Percentiles rank a stretch among this genome's conserved stretches.
phyloP scores from a whole-genome alignment of 2,888 invertebrate genomes.

The Papilio protenor region DNA sequence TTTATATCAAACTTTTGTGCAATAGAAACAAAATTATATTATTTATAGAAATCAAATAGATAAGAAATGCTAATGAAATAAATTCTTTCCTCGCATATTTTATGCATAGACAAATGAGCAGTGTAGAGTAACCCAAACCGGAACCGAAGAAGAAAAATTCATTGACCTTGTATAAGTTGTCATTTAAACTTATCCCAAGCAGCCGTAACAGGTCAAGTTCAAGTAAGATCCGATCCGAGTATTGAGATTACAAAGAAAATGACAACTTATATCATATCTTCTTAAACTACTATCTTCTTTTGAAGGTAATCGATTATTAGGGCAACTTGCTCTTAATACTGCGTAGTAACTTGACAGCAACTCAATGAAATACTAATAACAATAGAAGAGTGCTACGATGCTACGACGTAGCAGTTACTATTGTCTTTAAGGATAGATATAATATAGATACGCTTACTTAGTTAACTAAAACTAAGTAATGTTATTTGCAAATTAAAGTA shows the following conservation, averaged over 20 bases:
- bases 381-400: neutral
- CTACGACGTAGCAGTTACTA: neutral
- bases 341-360: too few relatives aligned
- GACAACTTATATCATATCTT: neutral
- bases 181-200: constrained; percentile 6
- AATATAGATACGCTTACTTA: neutral
- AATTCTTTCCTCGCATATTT: neutral
- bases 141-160: neutral
- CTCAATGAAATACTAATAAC: too few relatives aligned
- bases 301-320: too few relatives aligned
- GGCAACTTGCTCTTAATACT: too few relatives aligned
- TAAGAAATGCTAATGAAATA: neutral
- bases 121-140: neutral
- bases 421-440: neutral
- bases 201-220: constrained; percentile 7
- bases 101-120: neutral
- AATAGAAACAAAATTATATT: neutral
- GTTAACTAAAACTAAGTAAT: neutral
- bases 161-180: neutral
- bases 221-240: neutral
- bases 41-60: too few relatives aligned
- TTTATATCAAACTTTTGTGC: neutral
- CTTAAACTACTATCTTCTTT: too few relatives aligned
- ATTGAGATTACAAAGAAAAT: neutral
- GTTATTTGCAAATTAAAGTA: neutral